Evolutionary conservation across 2,888 invertebrate genomes (phyloP), one percentile per base, ranked within the genome.

Genomic region (Pediacus dermestoides): DNA sequence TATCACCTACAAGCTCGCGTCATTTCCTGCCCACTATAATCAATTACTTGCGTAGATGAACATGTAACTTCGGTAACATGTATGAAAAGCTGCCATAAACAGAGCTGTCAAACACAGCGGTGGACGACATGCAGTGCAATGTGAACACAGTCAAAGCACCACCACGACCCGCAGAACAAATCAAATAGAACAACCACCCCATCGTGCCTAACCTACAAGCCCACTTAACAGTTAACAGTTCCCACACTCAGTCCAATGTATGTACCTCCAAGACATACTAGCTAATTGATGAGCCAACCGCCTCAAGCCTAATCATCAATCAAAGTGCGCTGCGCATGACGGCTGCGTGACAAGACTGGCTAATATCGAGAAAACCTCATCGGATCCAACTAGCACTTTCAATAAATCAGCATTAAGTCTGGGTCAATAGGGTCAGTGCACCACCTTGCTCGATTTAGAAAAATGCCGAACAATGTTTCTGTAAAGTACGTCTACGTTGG

Each of bases 41-140:
- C 68, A 70, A 70, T 70, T 70, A 68, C 66, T 66, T 63, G 67
- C 63, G 64, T 67, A 67, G 65, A 68, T 67, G 66, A 68, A 67
- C 68, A 67, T 68, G 67, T 64, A 64, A 66, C 67, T 66, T 67
- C 61, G 57, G 66, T 59, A 64, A 66, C 68, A 67, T 66, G 65
- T 62, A 67, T 64, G 66, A 67, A 66, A 64, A 61, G 60, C 62
- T 62, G 61, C 60, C 64, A 64, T 61, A 60, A 63, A 64, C 65
- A 64, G 54, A 54, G 54, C 60, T 62, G 63, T 66, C 64, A 66
- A 61, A 62, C 7, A 7, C 28, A 28, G 28, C 4, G 14, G 28
- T 10, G 28, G 28, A 28, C 12, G 28, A 28, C 28, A 28, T 28
- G 28, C 28, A 28, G 28, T 28, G 28, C 28, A 28, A 28, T 28